Base-by-base conservation (phyloP, 53 echinoderm and acorn worm genomes). In the Echinometra lucunter region DNA sequence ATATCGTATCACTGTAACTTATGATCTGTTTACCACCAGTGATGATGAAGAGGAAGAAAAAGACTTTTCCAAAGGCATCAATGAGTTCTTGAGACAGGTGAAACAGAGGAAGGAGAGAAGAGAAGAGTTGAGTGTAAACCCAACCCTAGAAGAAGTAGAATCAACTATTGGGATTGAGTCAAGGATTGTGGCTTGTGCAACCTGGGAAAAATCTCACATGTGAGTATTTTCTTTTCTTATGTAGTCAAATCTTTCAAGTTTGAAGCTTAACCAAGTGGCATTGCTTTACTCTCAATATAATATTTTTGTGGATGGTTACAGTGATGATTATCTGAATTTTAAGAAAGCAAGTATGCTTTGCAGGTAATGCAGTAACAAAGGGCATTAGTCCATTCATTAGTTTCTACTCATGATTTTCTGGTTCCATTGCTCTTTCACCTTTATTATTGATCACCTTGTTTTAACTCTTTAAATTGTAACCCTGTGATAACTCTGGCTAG, bases 181-280 rank as follows among this genome's bases (percentile, higher is more conserved):
- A 27, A 94, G 98, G 45, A 94, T 99, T 42, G 94, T 99, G 55
- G 98, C 95, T 27, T 98, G 98, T 95, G 97, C 98, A 17, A 98
- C 99, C 2, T 99, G 99, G 99, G 98, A 99, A 93, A 99, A 97
- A 72, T 98, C 99, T 66, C 89, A 96, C 42, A 91, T 99, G 99
- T 99, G 75, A 98, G 99, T 95, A n/a, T n/a, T n/a, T n/a, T n/a
- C n/a, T 5, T 81, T 38, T 81, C 5, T 15, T 81, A 7, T 37
- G 38, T 37, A 23, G 27, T 5, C 44, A 18, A 40, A 81, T 37
- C 2, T 37, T 81, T 81, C 17, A 81, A 38, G 38, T 40, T 15
- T n/a, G n/a, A n/a, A n/a, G n/a, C n/a, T n/a, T n/a, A n/a, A n/a
- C n/a, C n/a, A n/a, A 8, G 37, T 88, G 3, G 49, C n/a, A 30